Base-by-base conservation (phyloP, 2,797 vertebrate species). In the Cryptoprocta ferox region DNA sequence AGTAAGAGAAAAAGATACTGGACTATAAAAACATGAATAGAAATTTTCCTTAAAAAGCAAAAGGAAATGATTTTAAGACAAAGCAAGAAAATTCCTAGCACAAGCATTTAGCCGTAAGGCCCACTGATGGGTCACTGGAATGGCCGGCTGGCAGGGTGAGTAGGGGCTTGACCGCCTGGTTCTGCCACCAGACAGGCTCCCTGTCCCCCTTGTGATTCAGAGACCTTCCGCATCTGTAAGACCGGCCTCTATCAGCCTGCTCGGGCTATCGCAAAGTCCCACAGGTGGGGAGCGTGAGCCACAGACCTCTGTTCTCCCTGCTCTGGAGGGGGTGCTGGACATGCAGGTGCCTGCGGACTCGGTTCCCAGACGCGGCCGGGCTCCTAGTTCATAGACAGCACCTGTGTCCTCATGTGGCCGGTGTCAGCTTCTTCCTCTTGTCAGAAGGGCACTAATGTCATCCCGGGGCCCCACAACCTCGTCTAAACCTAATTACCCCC, bases 361-460 rank as follows among this genome's bases (percentile, higher is more conserved):
- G 4, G 19, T 32, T 48, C 28, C 66, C 6, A 5, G 0, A 1
- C 5, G 26, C 35, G 24, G 37, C 18, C 42, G 4, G 3, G 30
- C 16, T 56, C 45, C 45, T 9, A 39, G 45, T 21, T n/a, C 24
- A 4, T 3, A 26, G 63, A 68, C 0, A 10, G 61, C 59, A 28
- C 63, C 71, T 7, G 71, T 24, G 89, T 3, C 53, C 13, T 39
- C 50, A 21, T 4, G 11, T 1, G 5, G 7, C 45, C 8, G 18
- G n/a, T n/a, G 37, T 5, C 24, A 24, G 24, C 61, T 28, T 37
- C 24, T 21, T 56, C 24, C 15, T 79, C 37, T 66, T 80, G 42
- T 18, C n/a, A 10, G 3, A 14, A 59, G 45, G 70, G 61, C 70
- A n/a, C 42, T n/a, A 37, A 35, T 66, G 2, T 37, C 73, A 16